Conservation (phyloP, 2,113 vertebrate species). For the Saguinus imperator region DNA sequence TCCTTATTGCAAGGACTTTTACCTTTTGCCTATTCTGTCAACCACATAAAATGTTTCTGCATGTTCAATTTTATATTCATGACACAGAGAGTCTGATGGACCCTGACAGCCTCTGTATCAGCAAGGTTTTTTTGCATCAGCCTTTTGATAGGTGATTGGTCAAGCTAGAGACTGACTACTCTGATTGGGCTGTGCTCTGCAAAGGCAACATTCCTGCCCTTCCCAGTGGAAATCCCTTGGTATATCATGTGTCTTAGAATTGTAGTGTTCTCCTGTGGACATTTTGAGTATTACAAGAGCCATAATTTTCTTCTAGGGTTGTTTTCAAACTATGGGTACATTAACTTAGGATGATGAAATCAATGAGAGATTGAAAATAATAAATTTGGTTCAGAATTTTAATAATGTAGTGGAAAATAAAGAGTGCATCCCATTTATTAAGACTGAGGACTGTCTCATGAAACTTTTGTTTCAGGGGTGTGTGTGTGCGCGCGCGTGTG, state of each 20-base stretch:
- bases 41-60: neutral
- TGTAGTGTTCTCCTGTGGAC: neutral
- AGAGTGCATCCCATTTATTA: neutral
- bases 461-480: neutral
- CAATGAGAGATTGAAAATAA: neutral
- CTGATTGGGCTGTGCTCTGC: too few species aligned
- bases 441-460: neutral
- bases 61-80: neutral
- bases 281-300: neutral
- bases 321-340: neutral
- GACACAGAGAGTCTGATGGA: neutral
- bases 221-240: fast-evolving
- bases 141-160: neutral
- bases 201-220: neutral
- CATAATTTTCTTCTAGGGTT: neutral
- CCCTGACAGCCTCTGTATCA: neutral
- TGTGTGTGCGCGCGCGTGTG: neutral
- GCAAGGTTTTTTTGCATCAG: neutral
- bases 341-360: neutral
- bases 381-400: neutral
- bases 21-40: neutral
- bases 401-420: neutral
- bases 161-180: neutral
- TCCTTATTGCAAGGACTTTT: neutral
- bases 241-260: neutral